Base-by-base conservation (phyloP, 1,140 invertebrate species). In the Dendrolimus kikuchii region DNA sequence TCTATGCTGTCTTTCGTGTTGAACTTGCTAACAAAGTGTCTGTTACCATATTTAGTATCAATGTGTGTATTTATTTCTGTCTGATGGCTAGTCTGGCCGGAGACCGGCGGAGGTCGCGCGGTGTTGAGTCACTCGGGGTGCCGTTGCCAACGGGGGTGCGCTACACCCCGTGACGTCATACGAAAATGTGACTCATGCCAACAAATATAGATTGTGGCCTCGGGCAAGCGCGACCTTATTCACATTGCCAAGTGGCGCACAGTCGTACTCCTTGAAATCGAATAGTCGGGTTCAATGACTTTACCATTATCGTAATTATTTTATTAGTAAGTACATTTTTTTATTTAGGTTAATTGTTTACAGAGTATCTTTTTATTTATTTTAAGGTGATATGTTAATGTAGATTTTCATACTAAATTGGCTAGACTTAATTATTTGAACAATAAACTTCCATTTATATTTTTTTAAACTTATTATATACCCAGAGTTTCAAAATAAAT, bases 121-220 rank as follows among this genome's bases (percentile, higher is more conserved):
- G 49, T 59, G 59, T 56, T 76, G 73, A 76, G 68, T 76, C 73
- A 76, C 63, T 59, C 60, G 49, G 68, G 65, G 66, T 68, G 68
- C 65, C 68, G 64, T 59, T 64, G 71, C 65, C 66, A 23, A 23
- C 23, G 65, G 66, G 73, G 75, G 75, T 71, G 67, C 61, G 60
- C 57, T 46, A 51, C 71, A 71, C 71, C 75, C 71, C 51, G 58
- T 78, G 73, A 79, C 76, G 76, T 76, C 76, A 79, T 49, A 50
- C 40, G 43, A 55, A 54, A 55, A 59, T 55, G 57, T 76, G 74
- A 76, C 62, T 76, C 71, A 76, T 60, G 47, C 62, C 55, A 38
- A 53, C 53, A 9, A 43, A 64, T 64, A 64, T 66, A 62, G 59
- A 56, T 62, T 49, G 62, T 40, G 51, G 59, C 58, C 62, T 60